These are phyloP conservation scores for Prionailurus viverrinus DNA, from an alignment of 2,113 vertebrate genomes.

Conservation along the genomic window DNA sequence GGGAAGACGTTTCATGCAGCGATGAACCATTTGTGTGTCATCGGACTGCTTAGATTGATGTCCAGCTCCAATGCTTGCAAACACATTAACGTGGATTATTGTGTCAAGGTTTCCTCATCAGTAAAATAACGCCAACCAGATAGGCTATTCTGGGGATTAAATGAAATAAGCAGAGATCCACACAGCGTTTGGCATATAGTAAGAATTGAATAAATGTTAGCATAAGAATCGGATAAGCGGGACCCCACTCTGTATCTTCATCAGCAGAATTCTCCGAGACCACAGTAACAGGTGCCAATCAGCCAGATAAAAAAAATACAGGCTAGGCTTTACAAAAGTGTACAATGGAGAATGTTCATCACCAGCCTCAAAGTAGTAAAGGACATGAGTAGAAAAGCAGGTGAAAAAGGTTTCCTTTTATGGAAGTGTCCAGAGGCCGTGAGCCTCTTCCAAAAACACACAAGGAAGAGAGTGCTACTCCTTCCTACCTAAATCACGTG, in stretches of 20 bases:
- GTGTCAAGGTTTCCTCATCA: neutral
- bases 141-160: neutral
- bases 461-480: rapidly evolving
- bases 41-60: neutral
- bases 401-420: neutral
- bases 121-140: neutral
- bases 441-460: neutral
- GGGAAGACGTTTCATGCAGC: neutral
- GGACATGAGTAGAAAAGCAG: neutral
- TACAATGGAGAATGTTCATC: neutral
- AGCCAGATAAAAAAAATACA: neutral
- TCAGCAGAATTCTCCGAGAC: neutral
- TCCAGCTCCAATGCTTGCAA: neutral
- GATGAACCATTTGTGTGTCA: neutral
- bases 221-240: neutral
- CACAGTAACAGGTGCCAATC: neutral
- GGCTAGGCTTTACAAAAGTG: neutral
- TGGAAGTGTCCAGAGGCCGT: rapidly evolving
- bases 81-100: slow-evolving; percentile 8
- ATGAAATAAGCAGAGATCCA: neutral
- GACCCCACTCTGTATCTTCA: neutral
- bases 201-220: neutral
- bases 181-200: neutral
- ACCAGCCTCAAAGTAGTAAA: neutral
- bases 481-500: neutral